Evolutionary conservation across 2,888 invertebrate species (phyloP).

Genomic region (Uloborus plumipes): DNA sequence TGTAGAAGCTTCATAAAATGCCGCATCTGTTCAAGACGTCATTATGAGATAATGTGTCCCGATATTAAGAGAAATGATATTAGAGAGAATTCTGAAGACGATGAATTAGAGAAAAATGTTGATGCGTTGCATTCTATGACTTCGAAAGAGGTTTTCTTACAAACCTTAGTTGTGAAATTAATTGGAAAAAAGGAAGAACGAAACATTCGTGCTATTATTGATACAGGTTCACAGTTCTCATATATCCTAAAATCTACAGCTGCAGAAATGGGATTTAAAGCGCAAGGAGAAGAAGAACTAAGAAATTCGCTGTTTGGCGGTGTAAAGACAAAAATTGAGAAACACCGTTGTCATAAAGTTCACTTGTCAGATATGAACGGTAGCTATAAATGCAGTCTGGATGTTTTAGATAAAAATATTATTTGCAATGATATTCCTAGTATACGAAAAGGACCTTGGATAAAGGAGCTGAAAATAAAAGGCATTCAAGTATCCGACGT

Average conservation of each 20-base stretch:
- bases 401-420: conserved; percentile 9
- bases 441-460: conserved; percentile 18
- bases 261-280: conserved; percentile 21
- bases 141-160: conserved; percentile 18
- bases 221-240: conserved; percentile 8
- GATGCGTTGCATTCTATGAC: conserved; percentile 1
- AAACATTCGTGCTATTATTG: conserved; percentile 7
- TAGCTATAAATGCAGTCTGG: neutral
- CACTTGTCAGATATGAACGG: neutral
- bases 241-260: conserved; percentile 22
- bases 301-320: conserved; percentile 20
- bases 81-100: neutral
- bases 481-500: neutral
- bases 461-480: conserved; percentile 10
- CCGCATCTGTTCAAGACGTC: neutral
- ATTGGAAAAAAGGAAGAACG: neutral
- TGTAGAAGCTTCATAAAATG: neutral
- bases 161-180: conserved; percentile 1
- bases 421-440: conserved; percentile 24
- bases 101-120: neutral
- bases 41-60: neutral
- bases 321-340: conserved; percentile 1
- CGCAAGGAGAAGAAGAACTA: conserved; percentile 20
- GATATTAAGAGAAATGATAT: neutral
- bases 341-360: conserved; percentile 22